Percentiles rank a stretch among this genome's conserved stretches.
Evolutionary conservation across 2,888 invertebrate genomes (phyloP).

Genomic region (Tetragonisca angustula): DNA sequence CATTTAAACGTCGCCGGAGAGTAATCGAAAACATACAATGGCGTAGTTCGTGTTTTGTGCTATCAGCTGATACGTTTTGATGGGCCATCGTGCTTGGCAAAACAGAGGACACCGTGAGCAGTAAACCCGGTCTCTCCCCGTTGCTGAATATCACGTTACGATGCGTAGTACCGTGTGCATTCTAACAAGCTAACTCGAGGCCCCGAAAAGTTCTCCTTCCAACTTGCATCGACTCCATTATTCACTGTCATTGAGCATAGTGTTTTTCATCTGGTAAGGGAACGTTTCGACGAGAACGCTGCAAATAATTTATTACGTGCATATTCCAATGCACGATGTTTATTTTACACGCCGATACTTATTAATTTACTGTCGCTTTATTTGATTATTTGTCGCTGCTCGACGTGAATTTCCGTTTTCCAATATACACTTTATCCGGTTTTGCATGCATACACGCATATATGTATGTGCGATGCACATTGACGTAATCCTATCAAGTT

Average conservation of each 20-base stretch:
- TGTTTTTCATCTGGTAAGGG: constrained; percentile 47
- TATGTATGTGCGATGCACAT: neutral
- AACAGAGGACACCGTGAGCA: constrained; percentile 43
- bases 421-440: neutral
- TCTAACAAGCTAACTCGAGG: constrained; percentile 55
- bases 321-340: neutral
- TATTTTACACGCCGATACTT: neutral
- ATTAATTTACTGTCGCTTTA: neutral
- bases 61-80: constrained; percentile 71
- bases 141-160: constrained; percentile 27
- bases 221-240: constrained; percentile 43
- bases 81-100: constrained; percentile 60
- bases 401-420: neutral
- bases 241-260: constrained; percentile 42
- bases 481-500: constrained; percentile 17
- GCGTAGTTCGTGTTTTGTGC: constrained; percentile 61
- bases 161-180: constrained; percentile 34
- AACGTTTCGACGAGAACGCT: constrained; percentile 15
- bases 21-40: constrained; percentile 43
- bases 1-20: neutral
- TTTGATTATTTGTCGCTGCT: neutral
- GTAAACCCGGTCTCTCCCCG: constrained; percentile 21
- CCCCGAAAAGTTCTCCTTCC: neutral
- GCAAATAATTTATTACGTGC: neutral
- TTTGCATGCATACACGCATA: neutral